phyloP scores from a whole-genome alignment of 2,797 vertebrate species.

The Sebastes vulpes region DNA sequence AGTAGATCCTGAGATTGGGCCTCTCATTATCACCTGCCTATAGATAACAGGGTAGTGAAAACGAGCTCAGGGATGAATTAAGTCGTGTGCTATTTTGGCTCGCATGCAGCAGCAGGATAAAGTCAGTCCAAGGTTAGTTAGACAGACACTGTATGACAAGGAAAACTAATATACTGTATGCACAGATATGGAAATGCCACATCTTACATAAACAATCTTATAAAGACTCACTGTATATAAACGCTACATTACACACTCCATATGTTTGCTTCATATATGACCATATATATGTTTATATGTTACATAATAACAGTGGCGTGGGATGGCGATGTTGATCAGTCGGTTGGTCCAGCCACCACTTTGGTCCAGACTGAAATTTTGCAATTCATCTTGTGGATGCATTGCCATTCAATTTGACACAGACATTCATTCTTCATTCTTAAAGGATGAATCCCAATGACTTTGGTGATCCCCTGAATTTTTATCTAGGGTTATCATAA shows the following conservation, averaged over 20 bases:
- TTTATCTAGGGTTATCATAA: neutral
- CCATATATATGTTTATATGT: too few species aligned
- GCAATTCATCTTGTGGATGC: neutral
- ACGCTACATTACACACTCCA: neutral
- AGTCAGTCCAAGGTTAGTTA: conserved; percentile 61
- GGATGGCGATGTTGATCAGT: neutral
- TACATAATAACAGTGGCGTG: neutral
- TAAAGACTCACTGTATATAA: neutral
- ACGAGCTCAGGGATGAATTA: conserved; percentile 59
- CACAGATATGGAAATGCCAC: neutral
- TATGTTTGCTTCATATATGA: neutral
- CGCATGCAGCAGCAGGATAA: conserved; percentile 13
- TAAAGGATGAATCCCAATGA: neutral
- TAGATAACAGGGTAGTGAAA: conserved; percentile 70
- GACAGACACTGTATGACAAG: neutral
- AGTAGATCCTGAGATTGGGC: conserved; percentile 56
- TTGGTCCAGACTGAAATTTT: neutral
- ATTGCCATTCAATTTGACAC: neutral
- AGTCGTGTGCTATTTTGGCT: conserved; percentile 64
- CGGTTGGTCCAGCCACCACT: neutral
- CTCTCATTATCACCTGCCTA: conserved; percentile 73
- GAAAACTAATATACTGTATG: neutral
- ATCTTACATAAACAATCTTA: neutral
- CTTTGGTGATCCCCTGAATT: neutral
- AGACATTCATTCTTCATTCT: neutral